Evolutionary conservation across 92 coral and sea anemone genomes (phyloP), one percentile per base, ranked within the genome.

Genomic region (Galaxea fascicularis): DNA sequence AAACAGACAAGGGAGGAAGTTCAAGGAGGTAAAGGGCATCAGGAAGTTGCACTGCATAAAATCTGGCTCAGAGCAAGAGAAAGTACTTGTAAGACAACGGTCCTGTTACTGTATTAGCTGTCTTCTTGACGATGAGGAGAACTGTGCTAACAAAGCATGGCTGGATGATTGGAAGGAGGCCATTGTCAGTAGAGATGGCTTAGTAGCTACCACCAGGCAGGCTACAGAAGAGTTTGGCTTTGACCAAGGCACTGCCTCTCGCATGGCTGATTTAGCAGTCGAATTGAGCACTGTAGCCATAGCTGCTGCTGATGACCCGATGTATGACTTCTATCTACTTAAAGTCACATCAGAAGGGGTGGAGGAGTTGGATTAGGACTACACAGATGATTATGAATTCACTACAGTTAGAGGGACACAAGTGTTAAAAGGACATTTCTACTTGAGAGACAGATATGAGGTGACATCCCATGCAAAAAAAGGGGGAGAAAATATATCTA

Each of bases 311-410:
- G 94, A 74, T 9, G 89, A 91, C 56, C 76, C 89, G 4, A 66
- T 77, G 71, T 90, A 87, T 56, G 89, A 90, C 35, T 90, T 87
- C 53, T 87, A 90, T 59, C 67, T 90, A 18, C 64, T 90, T 62
- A 82, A 90, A 45, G 93, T 86, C 39, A 77, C 93, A 0, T 86
- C 91, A 10, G 66, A 83, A 28, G 94, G 92, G 1, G 89, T 67
- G 13, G 89, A 79, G 45, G 90, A 87, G 57, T 91, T 90, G 13
- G 86, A 82, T n/a, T n/a, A n/a, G n/a, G n/a, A n/a, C n/a, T n/a
- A n/a, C n/a, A n/a, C n/a, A n/a, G n/a, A n/a, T n/a, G n/a, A n/a
- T n/a, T n/a, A n/a, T n/a, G n/a, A n/a, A n/a, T n/a, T n/a, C n/a
- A n/a, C n/a, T n/a, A n/a, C n/a, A n/a, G n/a, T n/a, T n/a, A n/a